Percentiles rank a stretch among this genome's conserved stretches.
Conservation (phyloP, 2,888 invertebrate species). For the Cybosia mesomella region DNA sequence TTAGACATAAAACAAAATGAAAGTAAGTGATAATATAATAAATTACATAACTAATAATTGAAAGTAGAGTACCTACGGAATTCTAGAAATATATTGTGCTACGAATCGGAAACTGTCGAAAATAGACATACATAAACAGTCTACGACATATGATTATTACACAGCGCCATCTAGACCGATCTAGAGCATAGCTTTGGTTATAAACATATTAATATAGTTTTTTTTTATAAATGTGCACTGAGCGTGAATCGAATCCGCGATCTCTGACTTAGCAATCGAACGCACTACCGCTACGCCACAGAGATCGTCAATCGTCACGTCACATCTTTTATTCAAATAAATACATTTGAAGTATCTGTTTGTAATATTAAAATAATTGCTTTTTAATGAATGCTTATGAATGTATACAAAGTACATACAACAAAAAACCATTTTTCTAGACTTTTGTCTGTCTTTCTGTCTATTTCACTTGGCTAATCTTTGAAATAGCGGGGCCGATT, state of each 20-base stretch:
- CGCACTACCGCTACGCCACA: neutral
- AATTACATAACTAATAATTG: neutral
- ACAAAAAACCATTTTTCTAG: no score
- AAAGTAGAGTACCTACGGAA: neutral
- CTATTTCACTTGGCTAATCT: no score
- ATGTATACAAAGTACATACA: no score
- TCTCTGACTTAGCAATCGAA: neutral
- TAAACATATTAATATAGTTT: neutral
- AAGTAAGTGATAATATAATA: neutral
- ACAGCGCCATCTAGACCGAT: neutral
- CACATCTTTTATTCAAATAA: neutral
- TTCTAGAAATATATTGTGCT: neutral
- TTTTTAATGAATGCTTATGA: no score
- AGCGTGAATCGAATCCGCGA: neutral
- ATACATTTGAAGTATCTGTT: no score
- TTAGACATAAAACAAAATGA: neutral
- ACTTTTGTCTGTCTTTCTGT: no score
- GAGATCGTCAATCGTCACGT: neutral
- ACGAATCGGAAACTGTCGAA: neutral
- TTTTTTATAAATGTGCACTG: neutral
- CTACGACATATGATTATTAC: no score
- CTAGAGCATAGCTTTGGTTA: neutral
- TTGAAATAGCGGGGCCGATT: no score
- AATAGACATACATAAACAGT: neutral
- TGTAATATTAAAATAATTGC: no score